A percentile compares a stretch with the other conserved stretches of the same genome.
Conservation (phyloP, 2,113 vertebrate genomes). For the Bubalus kerabau region DNA sequence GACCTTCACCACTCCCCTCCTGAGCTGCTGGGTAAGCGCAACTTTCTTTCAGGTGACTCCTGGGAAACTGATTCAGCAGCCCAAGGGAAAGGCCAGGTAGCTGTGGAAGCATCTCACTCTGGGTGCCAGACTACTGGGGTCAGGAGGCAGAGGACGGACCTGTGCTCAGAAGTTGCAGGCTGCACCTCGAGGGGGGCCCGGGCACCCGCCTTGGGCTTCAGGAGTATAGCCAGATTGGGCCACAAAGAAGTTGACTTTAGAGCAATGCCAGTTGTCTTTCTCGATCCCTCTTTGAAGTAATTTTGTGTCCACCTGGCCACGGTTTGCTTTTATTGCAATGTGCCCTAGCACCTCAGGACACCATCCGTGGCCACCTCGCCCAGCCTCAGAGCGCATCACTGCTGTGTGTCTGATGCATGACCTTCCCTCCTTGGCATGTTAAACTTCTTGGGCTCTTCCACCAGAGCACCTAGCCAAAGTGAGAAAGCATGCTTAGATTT, state of each 20-base stretch:
- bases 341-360: no score
- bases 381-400: no score
- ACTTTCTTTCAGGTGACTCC: background rate
- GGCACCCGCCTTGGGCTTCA: background rate
- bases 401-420: background rate
- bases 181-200: background rate
- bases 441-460: background rate
- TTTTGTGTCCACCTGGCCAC: background rate
- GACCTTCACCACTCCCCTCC: background rate
- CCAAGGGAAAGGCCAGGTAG: background rate
- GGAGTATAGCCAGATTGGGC: background rate
- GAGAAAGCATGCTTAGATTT: background rate
- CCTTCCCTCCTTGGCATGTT: no score
- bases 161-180: fast-evolving
- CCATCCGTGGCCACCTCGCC: fast-evolving
- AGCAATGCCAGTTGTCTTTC: background rate
- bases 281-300: background rate
- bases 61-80: background rate
- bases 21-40: background rate
- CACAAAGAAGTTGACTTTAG: background rate
- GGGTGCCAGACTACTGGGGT: fast-evolving
- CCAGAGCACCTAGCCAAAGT: background rate
- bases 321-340: background rate
- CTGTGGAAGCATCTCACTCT: background rate
- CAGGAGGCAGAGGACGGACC: no score